Conservation (phyloP, 2,888 invertebrate species). For the Cryptocephalus moraei region DNA sequence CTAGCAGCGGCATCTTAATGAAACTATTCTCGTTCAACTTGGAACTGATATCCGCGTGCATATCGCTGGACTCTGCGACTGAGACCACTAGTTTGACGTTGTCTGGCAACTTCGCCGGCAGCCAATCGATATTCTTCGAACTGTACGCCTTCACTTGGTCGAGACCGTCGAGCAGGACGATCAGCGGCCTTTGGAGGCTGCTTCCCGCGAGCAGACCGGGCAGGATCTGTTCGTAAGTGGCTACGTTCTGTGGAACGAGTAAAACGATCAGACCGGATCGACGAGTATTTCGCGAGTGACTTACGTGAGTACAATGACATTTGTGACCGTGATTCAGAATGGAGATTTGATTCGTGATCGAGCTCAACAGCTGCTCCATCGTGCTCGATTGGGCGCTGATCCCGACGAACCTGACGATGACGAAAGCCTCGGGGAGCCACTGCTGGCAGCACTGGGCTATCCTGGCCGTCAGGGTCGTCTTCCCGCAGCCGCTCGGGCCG, state of each 20-base stretch:
- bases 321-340: slow-evolving; percentile 58
- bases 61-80: slow-evolving; percentile 45
- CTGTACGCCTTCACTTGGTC: slow-evolving; percentile 51
- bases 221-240: slow-evolving; percentile 55
- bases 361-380: slow-evolving; percentile 60
- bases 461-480: slow-evolving; percentile 68
- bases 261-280: neutral
- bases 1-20: slow-evolving; percentile 42
- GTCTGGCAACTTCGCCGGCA: slow-evolving; percentile 61
- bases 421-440: slow-evolving; percentile 51
- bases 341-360: slow-evolving; percentile 65
- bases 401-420: slow-evolving; percentile 50
- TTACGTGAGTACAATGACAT: slow-evolving; percentile 51
- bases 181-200: slow-evolving; percentile 48
- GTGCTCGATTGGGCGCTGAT: slow-evolving; percentile 57
- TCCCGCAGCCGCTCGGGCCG: slow-evolving; percentile 74
- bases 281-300: slow-evolving; percentile 19
- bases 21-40: slow-evolving; percentile 29
- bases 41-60: slow-evolving; percentile 34
- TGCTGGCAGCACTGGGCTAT: slow-evolving; percentile 55
- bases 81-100: slow-evolving; percentile 70
- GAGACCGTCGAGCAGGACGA: slow-evolving; percentile 69
- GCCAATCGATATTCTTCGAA: slow-evolving; percentile 59
- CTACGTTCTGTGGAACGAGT: slow-evolving; percentile 51
- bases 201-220: slow-evolving; percentile 44